These are phyloP conservation scores for Hyla sarda DNA, from an alignment of 2,113 vertebrate species.

Conservation along the genomic window DNA sequence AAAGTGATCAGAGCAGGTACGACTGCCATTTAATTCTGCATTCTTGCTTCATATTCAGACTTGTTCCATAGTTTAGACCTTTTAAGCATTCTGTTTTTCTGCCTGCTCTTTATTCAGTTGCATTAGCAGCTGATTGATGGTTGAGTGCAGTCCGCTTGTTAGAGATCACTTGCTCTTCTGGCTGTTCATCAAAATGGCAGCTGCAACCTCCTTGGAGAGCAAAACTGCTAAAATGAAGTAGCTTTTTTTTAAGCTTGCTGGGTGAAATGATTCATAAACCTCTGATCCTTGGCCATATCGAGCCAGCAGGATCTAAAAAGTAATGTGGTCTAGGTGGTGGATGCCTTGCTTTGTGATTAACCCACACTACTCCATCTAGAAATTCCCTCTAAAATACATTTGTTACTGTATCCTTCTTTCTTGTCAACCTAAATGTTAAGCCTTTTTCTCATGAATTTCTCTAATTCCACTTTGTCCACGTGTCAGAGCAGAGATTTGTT, in stretches of 20 bases:
- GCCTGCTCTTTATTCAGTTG: background rate
- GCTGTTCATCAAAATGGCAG: slow-evolving; percentile 44
- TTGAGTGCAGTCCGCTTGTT: slow-evolving; percentile 8
- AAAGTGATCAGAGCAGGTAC: background rate
- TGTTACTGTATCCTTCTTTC: background rate
- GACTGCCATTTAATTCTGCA: background rate
- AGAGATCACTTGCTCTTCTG: slow-evolving; percentile 32
- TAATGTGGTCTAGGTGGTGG: background rate
- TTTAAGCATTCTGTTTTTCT: background rate
- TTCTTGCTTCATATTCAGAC: background rate
- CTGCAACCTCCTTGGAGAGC: slow-evolving; percentile 22
- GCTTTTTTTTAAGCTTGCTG: slow-evolving; percentile 16
- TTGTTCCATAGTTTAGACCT: background rate
- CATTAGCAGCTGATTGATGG: background rate
- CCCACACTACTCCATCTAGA: background rate
- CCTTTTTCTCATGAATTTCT: too few species aligned
- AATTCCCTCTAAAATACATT: background rate
- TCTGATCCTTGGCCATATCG: background rate
- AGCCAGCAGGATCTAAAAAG: background rate
- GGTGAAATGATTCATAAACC: background rate
- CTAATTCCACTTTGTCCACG: too few species aligned
- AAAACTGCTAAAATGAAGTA: slow-evolving; percentile 17
- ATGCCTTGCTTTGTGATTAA: background rate
- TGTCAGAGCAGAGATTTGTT: too few species aligned
- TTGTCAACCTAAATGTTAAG: too few species aligned